phyloP scores from a whole-genome alignment of 2,797 vertebrate species.

The Hippocampus kuda region DNA sequence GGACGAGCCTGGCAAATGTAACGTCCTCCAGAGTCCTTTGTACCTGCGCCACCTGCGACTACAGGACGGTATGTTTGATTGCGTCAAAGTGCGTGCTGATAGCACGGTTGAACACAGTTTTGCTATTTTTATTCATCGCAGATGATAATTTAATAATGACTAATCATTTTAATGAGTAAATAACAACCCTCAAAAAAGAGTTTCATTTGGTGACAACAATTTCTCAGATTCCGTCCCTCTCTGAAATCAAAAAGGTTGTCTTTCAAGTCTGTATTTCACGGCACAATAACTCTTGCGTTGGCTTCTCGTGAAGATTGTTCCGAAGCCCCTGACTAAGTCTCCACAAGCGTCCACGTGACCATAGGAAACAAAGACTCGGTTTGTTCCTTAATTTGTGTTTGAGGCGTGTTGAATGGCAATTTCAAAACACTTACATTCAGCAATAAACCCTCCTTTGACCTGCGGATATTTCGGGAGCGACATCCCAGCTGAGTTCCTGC shows the following conservation, averaged over 20 bases:
- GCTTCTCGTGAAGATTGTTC: neutral
- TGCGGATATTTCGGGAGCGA: conserved; percentile 49
- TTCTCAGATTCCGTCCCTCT: neutral
- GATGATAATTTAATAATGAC: too few relatives aligned
- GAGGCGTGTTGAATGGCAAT: neutral
- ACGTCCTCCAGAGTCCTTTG: conserved; percentile 86
- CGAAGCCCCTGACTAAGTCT: neutral
- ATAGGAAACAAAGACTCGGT: conserved; percentile 3
- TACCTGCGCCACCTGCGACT: conserved; percentile 81
- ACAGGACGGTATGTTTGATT: conserved; percentile 71
- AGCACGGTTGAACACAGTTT: neutral
- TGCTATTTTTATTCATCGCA: too few relatives aligned
- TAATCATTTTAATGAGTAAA: too few relatives aligned
- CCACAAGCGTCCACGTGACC: neutral
- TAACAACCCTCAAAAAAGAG: neutral
- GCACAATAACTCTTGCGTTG: neutral
- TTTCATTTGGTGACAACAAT: neutral
- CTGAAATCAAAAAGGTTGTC: neutral
- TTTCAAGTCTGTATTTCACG: neutral
- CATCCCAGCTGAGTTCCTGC: conserved; percentile 28
- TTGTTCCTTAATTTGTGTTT: neutral
- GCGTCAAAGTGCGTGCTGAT: neutral
- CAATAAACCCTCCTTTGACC: conserved; percentile 25
- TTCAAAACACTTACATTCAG: conserved; percentile 2
- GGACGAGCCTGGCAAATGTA: conserved; percentile 81